Conservation (phyloP, 2,888 invertebrate genomes). For the Ormia ochracea region DNA sequence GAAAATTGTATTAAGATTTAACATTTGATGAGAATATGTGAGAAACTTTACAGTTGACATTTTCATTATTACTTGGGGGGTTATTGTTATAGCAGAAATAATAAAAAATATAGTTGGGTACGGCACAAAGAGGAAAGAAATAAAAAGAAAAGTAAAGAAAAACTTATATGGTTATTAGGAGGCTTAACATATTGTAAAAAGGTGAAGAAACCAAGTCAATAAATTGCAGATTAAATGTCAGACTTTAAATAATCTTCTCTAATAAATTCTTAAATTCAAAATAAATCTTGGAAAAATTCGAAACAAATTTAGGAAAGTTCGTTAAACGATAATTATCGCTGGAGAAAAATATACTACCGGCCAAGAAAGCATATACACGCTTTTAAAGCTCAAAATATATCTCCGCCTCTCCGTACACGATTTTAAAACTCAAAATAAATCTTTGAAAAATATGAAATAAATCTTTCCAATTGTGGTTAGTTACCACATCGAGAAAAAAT, state of each 20-base stretch:
- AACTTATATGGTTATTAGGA: slow-evolving; percentile 74
- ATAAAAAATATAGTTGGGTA: slow-evolving; percentile 20
- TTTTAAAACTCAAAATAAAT: no score
- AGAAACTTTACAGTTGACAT: slow-evolving; percentile 72
- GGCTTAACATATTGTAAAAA: slow-evolving; percentile 64
- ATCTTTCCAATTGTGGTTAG: no score
- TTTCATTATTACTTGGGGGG: slow-evolving; percentile 71
- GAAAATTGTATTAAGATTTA: slow-evolving; percentile 44
- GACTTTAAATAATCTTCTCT: background rate
- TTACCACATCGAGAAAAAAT: no score
- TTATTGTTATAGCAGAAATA: slow-evolving; percentile 13
- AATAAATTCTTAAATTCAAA: no score
- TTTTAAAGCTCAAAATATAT: no score
- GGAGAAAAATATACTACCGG: no score
- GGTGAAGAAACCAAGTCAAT: slow-evolving; percentile 13
- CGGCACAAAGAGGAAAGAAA: background rate
- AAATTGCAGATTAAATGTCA: background rate
- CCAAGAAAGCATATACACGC: no score
- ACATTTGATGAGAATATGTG: slow-evolving; percentile 73
- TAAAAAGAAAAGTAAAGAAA: background rate
- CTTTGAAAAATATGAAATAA: no score
- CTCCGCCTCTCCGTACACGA: no score
- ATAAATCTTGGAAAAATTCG: no score
- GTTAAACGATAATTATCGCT: no score
- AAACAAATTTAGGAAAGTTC: no score